phyloP scores from a whole-genome alignment of 2,113 vertebrate species.

The Corynorhinus townsendii region DNA sequence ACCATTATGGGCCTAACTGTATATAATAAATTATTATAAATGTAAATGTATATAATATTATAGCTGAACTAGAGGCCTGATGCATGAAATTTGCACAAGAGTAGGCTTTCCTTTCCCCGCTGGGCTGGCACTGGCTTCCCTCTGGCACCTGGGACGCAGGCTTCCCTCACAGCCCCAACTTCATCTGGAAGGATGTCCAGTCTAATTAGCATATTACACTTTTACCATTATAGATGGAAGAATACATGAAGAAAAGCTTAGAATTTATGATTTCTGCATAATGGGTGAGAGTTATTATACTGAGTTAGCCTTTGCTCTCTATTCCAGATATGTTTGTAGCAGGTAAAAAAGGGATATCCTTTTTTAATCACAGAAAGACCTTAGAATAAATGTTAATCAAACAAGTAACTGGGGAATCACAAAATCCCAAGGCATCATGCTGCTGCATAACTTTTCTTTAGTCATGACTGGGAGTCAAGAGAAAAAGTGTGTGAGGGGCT shows the following conservation, averaged over 20 bases:
- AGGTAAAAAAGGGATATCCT: background rate
- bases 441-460: background rate
- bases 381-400: background rate
- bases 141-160: too few species aligned
- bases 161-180: too few species aligned
- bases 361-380: background rate
- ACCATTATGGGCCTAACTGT: background rate
- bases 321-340: background rate
- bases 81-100: too few species aligned
- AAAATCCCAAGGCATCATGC: background rate
- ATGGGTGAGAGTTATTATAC: background rate
- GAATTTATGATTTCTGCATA: background rate
- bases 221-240: too few species aligned
- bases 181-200: too few species aligned
- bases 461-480: background rate
- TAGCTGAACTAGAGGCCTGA: background rate
- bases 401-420: background rate
- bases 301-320: background rate
- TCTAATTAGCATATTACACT: too few species aligned
- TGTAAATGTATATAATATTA: background rate
- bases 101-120: too few species aligned
- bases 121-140: too few species aligned
- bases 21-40: background rate
- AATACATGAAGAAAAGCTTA: background rate
- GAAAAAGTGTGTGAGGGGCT: background rate